Conservation (phyloP, 1,140 invertebrate genomes). For the Ceratina australensis region DNA sequence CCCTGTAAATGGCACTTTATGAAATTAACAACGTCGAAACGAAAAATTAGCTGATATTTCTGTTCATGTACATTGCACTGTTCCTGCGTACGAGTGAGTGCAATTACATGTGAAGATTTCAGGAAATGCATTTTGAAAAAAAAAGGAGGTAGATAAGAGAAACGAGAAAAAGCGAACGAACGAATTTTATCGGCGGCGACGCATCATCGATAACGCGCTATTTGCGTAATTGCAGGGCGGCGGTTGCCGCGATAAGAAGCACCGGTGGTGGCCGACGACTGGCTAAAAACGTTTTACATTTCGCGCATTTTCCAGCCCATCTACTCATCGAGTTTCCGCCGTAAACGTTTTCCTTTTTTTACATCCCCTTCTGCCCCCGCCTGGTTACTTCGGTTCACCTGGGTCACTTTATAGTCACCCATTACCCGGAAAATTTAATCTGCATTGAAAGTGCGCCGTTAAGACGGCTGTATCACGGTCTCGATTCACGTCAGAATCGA, state of each 20-base stretch:
- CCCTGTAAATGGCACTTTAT: neutral
- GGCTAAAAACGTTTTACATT: constrained; percentile 52
- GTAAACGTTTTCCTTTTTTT: constrained; percentile 46
- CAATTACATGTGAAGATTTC: too few relatives aligned
- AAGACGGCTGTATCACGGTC: constrained; percentile 23
- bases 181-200: neutral
- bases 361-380: too few relatives aligned
- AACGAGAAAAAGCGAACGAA: too few relatives aligned
- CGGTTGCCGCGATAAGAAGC: constrained; percentile 55
- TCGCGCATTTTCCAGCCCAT: constrained; percentile 49
- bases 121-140: neutral
- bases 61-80: too few relatives aligned
- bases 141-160: neutral
- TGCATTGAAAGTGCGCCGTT: constrained; percentile 53
- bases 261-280: constrained; percentile 29
- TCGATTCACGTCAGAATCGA: constrained; percentile 12
- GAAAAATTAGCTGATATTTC: too few relatives aligned
- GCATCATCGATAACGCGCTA: constrained; percentile 50
- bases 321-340: constrained; percentile 29
- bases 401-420: constrained; percentile 41
- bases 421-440: constrained; percentile 59
- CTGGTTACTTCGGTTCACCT: constrained; percentile 8
- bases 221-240: constrained; percentile 59
- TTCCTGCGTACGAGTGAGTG: too few relatives aligned
- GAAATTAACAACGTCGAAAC: too few relatives aligned